Conservation (phyloP, 2,113 vertebrate genomes). For the Salvator merianae region DNA sequence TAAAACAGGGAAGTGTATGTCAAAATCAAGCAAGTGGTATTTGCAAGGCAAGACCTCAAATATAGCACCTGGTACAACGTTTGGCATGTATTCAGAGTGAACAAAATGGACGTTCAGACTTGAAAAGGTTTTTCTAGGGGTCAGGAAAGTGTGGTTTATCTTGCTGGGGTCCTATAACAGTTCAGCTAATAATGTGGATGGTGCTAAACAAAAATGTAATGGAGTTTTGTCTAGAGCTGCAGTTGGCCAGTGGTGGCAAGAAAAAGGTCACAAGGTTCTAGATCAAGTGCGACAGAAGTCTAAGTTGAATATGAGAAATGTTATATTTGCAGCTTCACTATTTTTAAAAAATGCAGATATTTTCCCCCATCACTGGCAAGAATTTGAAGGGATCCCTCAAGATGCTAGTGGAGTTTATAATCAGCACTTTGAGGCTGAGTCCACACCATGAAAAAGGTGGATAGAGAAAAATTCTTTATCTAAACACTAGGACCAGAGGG, state of each 20-base stretch:
- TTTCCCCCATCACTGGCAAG: no score
- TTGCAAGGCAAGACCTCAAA: conserved; percentile 7
- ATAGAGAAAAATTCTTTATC: no score
- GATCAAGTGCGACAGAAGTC: background rate
- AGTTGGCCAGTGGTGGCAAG: background rate
- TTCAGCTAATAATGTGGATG: background rate
- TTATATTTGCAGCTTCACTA: background rate
- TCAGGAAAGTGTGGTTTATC: background rate
- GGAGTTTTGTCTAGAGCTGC: background rate
- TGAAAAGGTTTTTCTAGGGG: background rate
- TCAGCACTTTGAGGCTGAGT: no score
- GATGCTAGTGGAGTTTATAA: no score
- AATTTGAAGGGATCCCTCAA: no score
- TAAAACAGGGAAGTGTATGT: conserved; percentile 29
- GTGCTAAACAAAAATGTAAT: background rate
- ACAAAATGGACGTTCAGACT: background rate
- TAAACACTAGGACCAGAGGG: no score
- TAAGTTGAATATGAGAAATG: no score
- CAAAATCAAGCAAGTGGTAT: background rate
- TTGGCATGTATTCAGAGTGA: background rate
- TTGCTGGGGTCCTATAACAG: background rate
- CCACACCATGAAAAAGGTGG: no score
- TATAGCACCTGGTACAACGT: background rate
- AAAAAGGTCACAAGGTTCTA: background rate
- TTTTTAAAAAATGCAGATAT: no score